These are phyloP conservation scores for Etheostoma nigrum DNA, from an alignment of 2,797 vertebrate genomes.

Conservation along the genomic window DNA sequence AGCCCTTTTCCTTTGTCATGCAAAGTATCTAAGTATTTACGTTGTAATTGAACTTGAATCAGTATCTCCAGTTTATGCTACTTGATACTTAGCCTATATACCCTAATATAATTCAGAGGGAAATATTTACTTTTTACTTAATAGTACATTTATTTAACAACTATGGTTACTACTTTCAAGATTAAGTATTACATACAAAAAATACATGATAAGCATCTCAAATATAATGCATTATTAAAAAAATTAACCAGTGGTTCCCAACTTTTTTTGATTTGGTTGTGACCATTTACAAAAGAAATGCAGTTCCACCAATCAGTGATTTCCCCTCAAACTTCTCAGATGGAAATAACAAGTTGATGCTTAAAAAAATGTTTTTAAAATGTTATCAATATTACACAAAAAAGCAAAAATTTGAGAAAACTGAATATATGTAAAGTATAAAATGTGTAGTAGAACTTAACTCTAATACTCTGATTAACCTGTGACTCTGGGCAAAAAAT, in stretches of 20 bases:
- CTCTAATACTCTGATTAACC: not conserved
- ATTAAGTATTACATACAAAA: not conserved
- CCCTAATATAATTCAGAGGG: not conserved
- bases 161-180: not conserved
- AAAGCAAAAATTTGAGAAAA: not conserved
- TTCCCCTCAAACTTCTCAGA: not conserved
- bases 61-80: not conserved
- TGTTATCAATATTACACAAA: not conserved
- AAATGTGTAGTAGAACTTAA: too few species aligned
- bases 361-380: too few species aligned
- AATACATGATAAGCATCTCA: not conserved
- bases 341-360: not conserved
- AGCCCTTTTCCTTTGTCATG: conserved; percentile 5
- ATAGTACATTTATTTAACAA: not conserved
- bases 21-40: not conserved
- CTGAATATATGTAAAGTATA: not conserved
- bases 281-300: too few species aligned
- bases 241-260: not conserved
- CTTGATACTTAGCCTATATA: not conserved
- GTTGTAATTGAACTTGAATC: not conserved
- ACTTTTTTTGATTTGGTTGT: not conserved
- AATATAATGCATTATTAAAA: not conserved
- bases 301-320: not conserved
- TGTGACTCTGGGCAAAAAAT: not conserved
- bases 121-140: not conserved